These are phyloP conservation scores for Gymnarchus niloticus DNA, from an alignment of 2,113 vertebrate species.

Conservation along the genomic window DNA sequence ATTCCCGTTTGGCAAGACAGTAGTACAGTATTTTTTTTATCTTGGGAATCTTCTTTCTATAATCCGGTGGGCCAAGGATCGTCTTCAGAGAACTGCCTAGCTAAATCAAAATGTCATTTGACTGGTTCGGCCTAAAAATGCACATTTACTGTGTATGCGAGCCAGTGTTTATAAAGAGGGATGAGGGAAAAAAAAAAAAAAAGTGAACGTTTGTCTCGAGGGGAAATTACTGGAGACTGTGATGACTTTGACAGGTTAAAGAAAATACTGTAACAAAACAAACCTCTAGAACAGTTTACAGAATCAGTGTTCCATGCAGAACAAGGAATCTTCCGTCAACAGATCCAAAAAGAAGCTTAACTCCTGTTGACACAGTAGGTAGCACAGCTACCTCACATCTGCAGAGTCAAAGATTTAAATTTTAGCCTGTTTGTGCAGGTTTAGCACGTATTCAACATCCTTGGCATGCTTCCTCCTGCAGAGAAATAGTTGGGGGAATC, in stretches of 20 bases:
- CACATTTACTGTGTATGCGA: not conserved
- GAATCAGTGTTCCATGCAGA: not conserved
- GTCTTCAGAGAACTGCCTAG: not conserved
- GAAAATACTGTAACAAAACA: not conserved
- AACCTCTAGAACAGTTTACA: not conserved
- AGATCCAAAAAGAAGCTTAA: not conserved
- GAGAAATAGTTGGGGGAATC: not conserved
- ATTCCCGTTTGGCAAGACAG: not conserved
- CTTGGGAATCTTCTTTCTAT: not conserved
- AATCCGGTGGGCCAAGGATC: not conserved
- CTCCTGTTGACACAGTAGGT: not conserved
- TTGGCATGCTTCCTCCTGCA: not conserved
- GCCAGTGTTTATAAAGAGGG: not conserved
- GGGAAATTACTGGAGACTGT: not conserved
- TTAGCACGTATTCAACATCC: not conserved
- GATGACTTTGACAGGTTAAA: not conserved
- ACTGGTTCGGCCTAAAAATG: not conserved
- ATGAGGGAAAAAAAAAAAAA: no score
- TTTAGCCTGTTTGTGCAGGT: not conserved
- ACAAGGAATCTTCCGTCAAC: not conserved
- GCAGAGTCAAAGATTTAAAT: not conserved
- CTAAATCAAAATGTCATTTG: not conserved
- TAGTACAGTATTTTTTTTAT: not conserved
- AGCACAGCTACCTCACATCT: not conserved
- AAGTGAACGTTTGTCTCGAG: not conserved